Percentiles rank a stretch among this genome's conserved stretches.
phyloP scores from a whole-genome alignment of 2,888 invertebrate genomes.

The Cylloceria caligata region DNA sequence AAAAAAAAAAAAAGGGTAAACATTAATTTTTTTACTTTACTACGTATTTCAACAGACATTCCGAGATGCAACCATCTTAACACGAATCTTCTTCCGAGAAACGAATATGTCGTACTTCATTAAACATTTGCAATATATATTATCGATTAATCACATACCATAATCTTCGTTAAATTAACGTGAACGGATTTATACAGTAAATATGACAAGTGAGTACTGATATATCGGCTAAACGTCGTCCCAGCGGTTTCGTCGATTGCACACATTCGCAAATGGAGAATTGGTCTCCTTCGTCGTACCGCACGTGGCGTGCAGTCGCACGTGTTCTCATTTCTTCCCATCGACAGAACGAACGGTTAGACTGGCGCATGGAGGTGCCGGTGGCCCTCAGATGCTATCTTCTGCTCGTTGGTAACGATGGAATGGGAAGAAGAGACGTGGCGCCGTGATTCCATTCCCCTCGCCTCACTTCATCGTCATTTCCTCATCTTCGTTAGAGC shows the following conservation, averaged over 20 bases:
- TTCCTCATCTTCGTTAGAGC: conserved; percentile 45
- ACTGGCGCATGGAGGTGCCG: conserved; percentile 41
- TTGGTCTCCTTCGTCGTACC: conserved; percentile 21
- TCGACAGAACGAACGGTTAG: conserved; percentile 42
- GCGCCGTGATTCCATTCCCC: conserved; percentile 57
- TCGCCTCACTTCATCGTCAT: conserved; percentile 21
- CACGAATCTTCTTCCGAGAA: too few relatives aligned
- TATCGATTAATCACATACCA: too few relatives aligned
- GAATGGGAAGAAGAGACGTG: conserved; percentile 44
- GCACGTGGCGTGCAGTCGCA: conserved; percentile 61
- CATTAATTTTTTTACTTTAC: too few relatives aligned
- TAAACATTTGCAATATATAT: too few relatives aligned
- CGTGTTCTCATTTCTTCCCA: conserved; percentile 56
- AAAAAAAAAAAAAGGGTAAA: too few relatives aligned
- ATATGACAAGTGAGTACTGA: not conserved
- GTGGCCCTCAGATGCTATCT: conserved; percentile 45
- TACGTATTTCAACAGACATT: too few relatives aligned
- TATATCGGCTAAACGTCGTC: not conserved
- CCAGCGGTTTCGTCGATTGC: not conserved
- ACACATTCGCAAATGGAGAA: not conserved
- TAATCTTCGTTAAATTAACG: too few relatives aligned
- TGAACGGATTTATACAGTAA: not conserved
- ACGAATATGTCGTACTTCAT: too few relatives aligned
- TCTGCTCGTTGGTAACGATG: conserved; percentile 37
- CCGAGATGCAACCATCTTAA: too few relatives aligned